Evolutionary conservation across 2,797 vertebrate genomes (phyloP).

Genomic region (Megaceryle alcyon): DNA sequence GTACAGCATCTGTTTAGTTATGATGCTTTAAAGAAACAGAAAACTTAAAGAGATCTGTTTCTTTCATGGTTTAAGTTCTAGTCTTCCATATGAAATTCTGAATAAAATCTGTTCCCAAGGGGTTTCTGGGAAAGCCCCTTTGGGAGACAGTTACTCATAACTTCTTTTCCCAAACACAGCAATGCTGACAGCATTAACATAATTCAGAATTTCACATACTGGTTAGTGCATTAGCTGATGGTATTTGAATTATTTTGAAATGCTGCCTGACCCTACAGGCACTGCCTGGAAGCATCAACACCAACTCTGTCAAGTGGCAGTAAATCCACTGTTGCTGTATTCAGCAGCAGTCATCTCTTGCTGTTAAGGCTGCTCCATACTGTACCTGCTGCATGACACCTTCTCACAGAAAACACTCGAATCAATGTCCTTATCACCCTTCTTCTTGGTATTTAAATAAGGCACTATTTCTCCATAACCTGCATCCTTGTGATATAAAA

Average conservation of each 20-base stretch:
- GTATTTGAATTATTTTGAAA: slow-evolving; percentile 7
- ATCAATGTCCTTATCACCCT: not conserved
- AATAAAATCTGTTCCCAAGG: not conserved
- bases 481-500: not conserved
- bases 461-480: not conserved
- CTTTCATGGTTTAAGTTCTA: not conserved
- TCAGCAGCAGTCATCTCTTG: not conserved
- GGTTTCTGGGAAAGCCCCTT: not conserved
- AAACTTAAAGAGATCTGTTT: not conserved
- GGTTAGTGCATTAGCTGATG: not conserved
- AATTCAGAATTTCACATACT: not conserved
- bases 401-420: not conserved
- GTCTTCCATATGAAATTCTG: not conserved
- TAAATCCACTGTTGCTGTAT: not conserved
- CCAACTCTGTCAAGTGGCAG: not conserved
- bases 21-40: not conserved
- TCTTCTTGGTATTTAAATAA: not conserved
- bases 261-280: not conserved
- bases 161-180: not conserved
- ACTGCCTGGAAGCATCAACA: slow-evolving; percentile 3
- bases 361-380: not conserved
- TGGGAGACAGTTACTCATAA: not conserved
- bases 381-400: not conserved
- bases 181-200: not conserved
- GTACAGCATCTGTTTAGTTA: not conserved